These are phyloP conservation scores for Thamnaconus septentrionalis DNA, from an alignment of 2,113 vertebrate species.

Conservation along the genomic window DNA sequence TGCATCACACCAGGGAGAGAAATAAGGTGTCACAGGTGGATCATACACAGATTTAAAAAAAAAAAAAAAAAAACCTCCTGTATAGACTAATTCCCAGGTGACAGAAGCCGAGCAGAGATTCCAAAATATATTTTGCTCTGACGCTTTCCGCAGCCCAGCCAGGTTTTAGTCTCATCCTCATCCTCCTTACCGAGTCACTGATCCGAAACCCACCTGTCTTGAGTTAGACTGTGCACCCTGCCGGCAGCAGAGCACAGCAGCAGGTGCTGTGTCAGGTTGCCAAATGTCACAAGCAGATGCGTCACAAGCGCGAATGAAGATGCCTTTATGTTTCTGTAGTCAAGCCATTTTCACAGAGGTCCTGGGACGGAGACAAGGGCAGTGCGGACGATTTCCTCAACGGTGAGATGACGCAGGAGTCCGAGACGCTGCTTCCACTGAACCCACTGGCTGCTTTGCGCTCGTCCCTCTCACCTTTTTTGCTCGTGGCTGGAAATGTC, in stretches of 20 bases:
- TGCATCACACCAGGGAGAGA: slow-evolving; percentile 2
- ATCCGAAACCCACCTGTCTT: no score
- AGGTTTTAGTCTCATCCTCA: slow-evolving; percentile 34
- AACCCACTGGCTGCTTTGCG: slow-evolving; percentile 13
- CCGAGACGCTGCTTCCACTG: slow-evolving; percentile 34
- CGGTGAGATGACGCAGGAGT: slow-evolving; percentile 73
- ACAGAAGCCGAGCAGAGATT: background rate
- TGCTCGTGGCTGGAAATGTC: slow-evolving; percentile 45
- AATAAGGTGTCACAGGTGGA: slow-evolving; percentile 7
- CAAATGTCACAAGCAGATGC: slow-evolving; percentile 18
- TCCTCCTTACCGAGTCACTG: slow-evolving; percentile 35
- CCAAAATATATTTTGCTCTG: no score
- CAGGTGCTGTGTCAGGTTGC: no score
- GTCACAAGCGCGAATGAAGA: slow-evolving; percentile 47
- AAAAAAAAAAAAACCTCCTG: background rate
- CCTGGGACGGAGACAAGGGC: slow-evolving; percentile 73
- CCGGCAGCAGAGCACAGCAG: slow-evolving; percentile 20
- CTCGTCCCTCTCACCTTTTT: slow-evolving; percentile 8
- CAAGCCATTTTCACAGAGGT: slow-evolving; percentile 78
- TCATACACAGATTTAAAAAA: background rate
- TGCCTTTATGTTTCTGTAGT: slow-evolving; percentile 74
- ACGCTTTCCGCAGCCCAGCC: background rate
- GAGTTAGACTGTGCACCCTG: no score
- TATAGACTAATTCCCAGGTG: slow-evolving; percentile 14
- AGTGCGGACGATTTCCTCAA: slow-evolving; percentile 76